These are phyloP conservation scores for Microcebus tavaratra DNA, from an alignment of 2,113 vertebrate species.

Conservation along the genomic window DNA sequence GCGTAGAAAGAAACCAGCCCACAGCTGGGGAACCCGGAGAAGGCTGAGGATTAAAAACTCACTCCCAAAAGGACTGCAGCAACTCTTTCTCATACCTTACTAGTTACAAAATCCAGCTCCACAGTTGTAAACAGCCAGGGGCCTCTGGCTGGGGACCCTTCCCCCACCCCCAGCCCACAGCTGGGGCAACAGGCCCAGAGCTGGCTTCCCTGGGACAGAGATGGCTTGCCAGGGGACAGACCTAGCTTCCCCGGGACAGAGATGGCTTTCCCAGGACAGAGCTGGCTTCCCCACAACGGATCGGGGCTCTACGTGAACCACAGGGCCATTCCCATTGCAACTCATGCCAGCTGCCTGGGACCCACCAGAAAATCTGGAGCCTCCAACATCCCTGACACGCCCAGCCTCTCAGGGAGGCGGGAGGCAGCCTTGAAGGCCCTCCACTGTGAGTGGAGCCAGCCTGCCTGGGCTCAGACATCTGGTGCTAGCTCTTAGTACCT, in stretches of 20 bases:
- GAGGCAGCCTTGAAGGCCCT: neutral
- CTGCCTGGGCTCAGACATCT: fast-evolving
- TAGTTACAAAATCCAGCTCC: neutral
- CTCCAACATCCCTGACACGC: no score
- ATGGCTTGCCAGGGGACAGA: no score
- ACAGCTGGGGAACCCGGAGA: neutral
- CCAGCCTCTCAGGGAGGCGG: no score
- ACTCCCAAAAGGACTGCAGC: neutral
- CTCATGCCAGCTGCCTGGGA: neutral
- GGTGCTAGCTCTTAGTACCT: neutral
- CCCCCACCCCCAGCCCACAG: no score
- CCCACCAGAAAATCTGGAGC: fast-evolving
- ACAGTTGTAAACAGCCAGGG: neutral
- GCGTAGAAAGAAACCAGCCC: neutral
- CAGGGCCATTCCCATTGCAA: fast-evolving
- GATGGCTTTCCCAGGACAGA: no score
- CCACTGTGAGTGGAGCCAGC: neutral
- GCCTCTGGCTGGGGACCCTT: neutral
- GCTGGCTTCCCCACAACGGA: no score
- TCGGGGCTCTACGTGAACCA: no score
- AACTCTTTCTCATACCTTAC: neutral
- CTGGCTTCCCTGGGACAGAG: no score
- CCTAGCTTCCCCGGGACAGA: no score
- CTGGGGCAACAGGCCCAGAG: neutral
- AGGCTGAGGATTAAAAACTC: no score